Evolutionary conservation across 2,888 invertebrate species (phyloP).

Genomic region (Nomada hirtipes): DNA sequence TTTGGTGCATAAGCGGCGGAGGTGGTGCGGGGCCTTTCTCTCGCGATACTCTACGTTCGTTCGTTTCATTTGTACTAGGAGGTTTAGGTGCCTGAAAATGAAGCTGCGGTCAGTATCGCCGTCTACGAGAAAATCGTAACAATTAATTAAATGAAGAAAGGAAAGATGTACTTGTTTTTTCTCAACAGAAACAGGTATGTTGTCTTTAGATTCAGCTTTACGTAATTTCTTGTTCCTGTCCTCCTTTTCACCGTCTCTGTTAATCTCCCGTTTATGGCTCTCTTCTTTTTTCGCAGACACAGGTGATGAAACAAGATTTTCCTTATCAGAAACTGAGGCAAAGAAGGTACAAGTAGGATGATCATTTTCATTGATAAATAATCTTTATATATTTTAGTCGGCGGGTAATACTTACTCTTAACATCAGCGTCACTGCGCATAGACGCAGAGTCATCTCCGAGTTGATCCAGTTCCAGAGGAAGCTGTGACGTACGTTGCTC

Average conservation of each 20-base stretch:
- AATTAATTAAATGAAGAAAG: not conserved
- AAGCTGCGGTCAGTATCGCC: not conserved
- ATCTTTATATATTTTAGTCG: not conserved
- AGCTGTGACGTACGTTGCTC: slow-evolving; percentile 96
- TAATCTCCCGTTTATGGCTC: slow-evolving; percentile 83
- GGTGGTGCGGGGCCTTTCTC: slow-evolving; percentile 94
- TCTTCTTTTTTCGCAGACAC: slow-evolving; percentile 81
- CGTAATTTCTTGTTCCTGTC: slow-evolving; percentile 83
- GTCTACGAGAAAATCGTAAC: not conserved
- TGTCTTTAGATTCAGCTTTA: slow-evolving; percentile 83
- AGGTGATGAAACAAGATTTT: slow-evolving; percentile 80
- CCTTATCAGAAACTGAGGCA: slow-evolving; percentile 83
- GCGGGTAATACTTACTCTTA: slow-evolving; percentile 86
- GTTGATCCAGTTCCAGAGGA: slow-evolving; percentile 93
- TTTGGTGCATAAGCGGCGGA: slow-evolving; percentile 85
- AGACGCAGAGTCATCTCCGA: slow-evolving; percentile 93
- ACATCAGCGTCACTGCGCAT: slow-evolving; percentile 93
- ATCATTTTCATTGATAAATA: not conserved
- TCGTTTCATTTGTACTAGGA: slow-evolving; percentile 82
- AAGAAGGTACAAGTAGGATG: slow-evolving; percentile 2
- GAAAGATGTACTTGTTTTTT: slow-evolving; percentile 80
- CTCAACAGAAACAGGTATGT: slow-evolving; percentile 79
- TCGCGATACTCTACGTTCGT: slow-evolving; percentile 86
- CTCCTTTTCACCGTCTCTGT: slow-evolving; percentile 82
- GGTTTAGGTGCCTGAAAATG: slow-evolving; percentile 88